Evolutionary conservation across 2,797 vertebrate genomes (phyloP), one percentile per base, ranked within the genome.

Genomic region (Myiothlypis coronata): DNA sequence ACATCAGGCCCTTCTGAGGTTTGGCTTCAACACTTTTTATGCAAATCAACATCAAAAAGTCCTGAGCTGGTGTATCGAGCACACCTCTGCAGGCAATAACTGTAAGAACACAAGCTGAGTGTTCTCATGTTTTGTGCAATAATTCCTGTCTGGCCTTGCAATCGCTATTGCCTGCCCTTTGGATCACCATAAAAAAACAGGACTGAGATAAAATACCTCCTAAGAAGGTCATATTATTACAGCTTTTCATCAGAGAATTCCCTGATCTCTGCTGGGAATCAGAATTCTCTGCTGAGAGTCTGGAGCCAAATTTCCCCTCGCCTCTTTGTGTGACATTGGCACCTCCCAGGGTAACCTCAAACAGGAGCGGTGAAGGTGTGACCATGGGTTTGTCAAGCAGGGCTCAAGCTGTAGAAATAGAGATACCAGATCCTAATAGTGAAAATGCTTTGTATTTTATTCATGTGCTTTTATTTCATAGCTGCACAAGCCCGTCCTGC

Each of bases 281-380:
- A n/a, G 46, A 56, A 18, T 18, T 46, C 57, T 23, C 46, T 52
- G 6, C 27, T 15, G 34, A 22, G 4, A 22, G 14, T 6, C 55
- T 27, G 37, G 12, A 69, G 41, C 23, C 35, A 43, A 53, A 69
- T 8, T 1, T 6, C 8, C 35, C 30, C 2, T 3, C 20, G 35
- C 12, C 23, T 24, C 27, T 26, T 39, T 21, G 43, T 59, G n/a
- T 28, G 27, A 14, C 12, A 28, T 44, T 3, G 15, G 44, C 5
- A 49, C 30, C 43, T 79, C 23, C 18, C 19, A 64, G 34, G 4
- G 37, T 37, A 37, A 37, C 2, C 37, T 35, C 34, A 9, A 70
- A 6, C 7, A 35, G 61, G 15, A 41, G 56, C 12, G 16, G 4
- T 35, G 37, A 13, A 24, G 1, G 6, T 4, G 12, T 3, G 3